Base-by-base conservation (phyloP, 37 sponge, comb jelly and placozoan species). In the Corticium candelabrum region DNA sequence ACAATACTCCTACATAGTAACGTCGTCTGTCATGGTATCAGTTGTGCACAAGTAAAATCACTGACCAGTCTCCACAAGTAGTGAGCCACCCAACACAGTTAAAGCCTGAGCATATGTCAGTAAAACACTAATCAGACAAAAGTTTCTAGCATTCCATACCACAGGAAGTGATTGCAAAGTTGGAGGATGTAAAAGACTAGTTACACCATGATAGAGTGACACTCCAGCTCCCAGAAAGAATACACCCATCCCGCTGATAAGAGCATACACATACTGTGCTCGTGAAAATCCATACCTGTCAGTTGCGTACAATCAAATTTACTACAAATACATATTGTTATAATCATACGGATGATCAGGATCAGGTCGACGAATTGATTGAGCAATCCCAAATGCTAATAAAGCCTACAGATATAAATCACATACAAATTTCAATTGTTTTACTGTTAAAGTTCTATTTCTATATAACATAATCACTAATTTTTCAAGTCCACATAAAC, bases 171-270 rank as follows among this genome's bases (percentile, higher is more conserved):
- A 79, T 34, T 89, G 81, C 38, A 92, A 81, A 1, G 77, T 82
- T 40, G 87, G 93, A 34, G 99, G 90, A 68, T 95, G 81, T 35
- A 89, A 41, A 35, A 98, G 78, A 2, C 84, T 81, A n/a, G 67
- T 73, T 50, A 91, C 77, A 35, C 99, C 99, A 80, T 98, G 99
- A 77, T 91, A 92, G 35, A 88, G 78, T 5, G 93, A 91, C 35
- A 91, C 86, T 2, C 96, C 99, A 35, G 93, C 90, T 30, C 99
- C 99, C 40, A 98, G 83, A 86, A 89, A 90, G 89, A 98, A 98
- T 57, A 98, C 89, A 15, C 96, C 88, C 38, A 98, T 88, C 29
- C 95, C 99, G 77, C 96, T 94, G 39, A 98, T 90, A 35, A 98
- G 87, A 0, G 99, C 92, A 84, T 98, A 98, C 15, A 98, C 93